These are phyloP conservation scores for Ispidina picta DNA, from an alignment of 2,797 vertebrate genomes.

Conservation along the genomic window DNA sequence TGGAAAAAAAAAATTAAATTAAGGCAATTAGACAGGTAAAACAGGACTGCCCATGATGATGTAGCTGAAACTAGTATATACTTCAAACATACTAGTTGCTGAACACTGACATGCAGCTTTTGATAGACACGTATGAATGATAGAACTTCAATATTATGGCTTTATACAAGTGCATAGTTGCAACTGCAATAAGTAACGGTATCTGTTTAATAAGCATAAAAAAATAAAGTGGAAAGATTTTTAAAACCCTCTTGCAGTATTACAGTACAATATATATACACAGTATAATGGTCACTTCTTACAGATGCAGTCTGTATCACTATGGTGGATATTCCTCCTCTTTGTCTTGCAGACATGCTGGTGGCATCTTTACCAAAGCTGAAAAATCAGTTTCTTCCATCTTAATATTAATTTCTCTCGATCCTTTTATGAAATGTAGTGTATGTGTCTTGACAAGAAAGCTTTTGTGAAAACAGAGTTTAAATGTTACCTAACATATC, in stretches of 20 bases:
- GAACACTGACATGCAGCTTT: constrained; percentile 77
- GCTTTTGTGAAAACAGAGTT: constrained; percentile 48
- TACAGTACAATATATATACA: constrained; percentile 79
- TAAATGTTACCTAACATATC: constrained; percentile 18
- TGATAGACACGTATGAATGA: constrained; percentile 52
- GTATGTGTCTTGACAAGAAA: constrained; percentile 66
- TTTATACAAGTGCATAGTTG: constrained; percentile 84
- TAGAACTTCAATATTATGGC: constrained; percentile 76
- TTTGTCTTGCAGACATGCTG: constrained; percentile 69
- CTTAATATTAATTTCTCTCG: constrained; percentile 38
- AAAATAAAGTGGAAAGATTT: constrained; percentile 80
- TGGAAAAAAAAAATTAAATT: constrained; percentile 76
- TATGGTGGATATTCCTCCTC: constrained; percentile 48
- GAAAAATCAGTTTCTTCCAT: constrained; percentile 53
- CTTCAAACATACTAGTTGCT: constrained; percentile 67
- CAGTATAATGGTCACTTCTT: constrained; percentile 77
- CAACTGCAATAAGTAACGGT: constrained; percentile 75
- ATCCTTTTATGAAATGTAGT: constrained; percentile 76
- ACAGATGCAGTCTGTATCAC: constrained; percentile 69
- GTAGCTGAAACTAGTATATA: constrained; percentile 66
- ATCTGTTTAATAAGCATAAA: constrained; percentile 79
- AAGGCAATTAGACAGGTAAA: constrained; percentile 82
- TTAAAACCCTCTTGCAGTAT: constrained; percentile 79
- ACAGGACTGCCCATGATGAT: constrained; percentile 65
- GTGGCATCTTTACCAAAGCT: constrained; percentile 62